Evolutionary conservation across 2,888 invertebrate genomes (phyloP).

Genomic region (Chamaedrilus cognettii): DNA sequence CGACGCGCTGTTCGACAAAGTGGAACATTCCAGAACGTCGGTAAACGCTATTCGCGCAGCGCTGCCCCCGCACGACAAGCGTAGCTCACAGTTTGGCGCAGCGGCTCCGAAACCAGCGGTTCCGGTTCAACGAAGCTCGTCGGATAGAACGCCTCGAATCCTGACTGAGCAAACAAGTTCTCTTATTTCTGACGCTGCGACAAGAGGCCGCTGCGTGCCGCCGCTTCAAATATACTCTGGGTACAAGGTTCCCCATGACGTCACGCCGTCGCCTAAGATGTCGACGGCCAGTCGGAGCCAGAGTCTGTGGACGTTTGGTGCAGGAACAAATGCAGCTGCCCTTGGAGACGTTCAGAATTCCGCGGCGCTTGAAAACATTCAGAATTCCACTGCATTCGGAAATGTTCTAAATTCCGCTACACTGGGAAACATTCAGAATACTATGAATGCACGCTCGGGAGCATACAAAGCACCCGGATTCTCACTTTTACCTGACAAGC

Average conservation of each 20-base stretch:
- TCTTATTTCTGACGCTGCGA: neutral
- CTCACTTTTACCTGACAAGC: too few species aligned
- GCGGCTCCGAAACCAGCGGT: neutral
- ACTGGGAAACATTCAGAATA: too few species aligned
- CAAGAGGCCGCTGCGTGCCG: neutral
- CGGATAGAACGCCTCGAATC: neutral
- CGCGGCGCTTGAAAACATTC: neutral
- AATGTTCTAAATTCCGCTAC: too few species aligned
- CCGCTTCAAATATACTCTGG: neutral
- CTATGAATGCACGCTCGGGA: neutral
- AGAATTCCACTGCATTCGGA: too few species aligned
- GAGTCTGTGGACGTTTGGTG: neutral
- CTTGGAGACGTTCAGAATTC: too few species aligned
- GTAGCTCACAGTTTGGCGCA: neutral
- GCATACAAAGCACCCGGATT: too few species aligned
- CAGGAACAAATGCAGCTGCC: too few species aligned
- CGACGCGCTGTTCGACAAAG: constrained; percentile 2
- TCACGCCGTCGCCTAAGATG: neutral
- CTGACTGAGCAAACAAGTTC: neutral
- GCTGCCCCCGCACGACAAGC: neutral
- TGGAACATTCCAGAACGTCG: neutral
- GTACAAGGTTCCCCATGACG: neutral
- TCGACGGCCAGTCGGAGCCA: neutral
- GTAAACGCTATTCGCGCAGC: neutral
- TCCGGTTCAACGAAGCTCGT: neutral